Evolutionary conservation across 2,113 vertebrate genomes (phyloP).

Genomic region (Pholis gunnellus): DNA sequence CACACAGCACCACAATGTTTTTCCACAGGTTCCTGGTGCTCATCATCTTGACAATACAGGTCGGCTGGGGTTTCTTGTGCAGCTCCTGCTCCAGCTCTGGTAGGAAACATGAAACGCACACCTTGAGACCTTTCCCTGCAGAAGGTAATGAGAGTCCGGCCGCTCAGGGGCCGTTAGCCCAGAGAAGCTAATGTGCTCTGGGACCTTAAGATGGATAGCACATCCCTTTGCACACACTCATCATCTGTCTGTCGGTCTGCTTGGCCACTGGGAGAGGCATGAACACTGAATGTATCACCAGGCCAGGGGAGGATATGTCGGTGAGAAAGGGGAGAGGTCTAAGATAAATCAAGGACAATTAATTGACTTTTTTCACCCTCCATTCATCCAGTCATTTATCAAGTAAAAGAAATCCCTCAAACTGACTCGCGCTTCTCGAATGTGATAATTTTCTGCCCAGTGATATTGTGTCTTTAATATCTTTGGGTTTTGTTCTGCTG

Average conservation of each 20-base stretch:
- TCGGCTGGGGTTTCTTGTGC: constrained; percentile 89
- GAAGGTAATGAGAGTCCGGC: constrained; percentile 46
- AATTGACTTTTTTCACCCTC: background rate
- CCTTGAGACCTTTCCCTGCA: constrained; percentile 55
- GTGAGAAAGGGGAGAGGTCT: background rate
- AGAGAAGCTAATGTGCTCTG: constrained; percentile 25
- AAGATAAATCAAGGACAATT: background rate
- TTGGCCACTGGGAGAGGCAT: constrained; percentile 8
- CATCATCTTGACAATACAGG: constrained; percentile 95
- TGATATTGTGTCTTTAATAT: background rate
- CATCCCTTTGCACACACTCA: constrained; percentile 17
- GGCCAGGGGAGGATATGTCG: background rate
- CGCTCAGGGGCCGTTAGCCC: constrained; percentile 31
- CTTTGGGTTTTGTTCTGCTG: background rate
- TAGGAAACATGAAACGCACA: constrained; percentile 61
- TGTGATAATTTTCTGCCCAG: background rate
- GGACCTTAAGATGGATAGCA: constrained; percentile 23
- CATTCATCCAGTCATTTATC: background rate
- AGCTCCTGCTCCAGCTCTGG: constrained; percentile 95
- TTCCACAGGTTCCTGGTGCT: constrained; percentile 98
- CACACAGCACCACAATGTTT: constrained; percentile 96
- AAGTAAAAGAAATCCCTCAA: background rate
- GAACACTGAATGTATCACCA: constrained; percentile 12
- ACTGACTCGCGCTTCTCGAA: background rate
- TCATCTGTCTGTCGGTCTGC: constrained; percentile 42